Base-by-base conservation (phyloP, 2,797 vertebrate genomes). In the Rhinophrynus dorsalis region DNA sequence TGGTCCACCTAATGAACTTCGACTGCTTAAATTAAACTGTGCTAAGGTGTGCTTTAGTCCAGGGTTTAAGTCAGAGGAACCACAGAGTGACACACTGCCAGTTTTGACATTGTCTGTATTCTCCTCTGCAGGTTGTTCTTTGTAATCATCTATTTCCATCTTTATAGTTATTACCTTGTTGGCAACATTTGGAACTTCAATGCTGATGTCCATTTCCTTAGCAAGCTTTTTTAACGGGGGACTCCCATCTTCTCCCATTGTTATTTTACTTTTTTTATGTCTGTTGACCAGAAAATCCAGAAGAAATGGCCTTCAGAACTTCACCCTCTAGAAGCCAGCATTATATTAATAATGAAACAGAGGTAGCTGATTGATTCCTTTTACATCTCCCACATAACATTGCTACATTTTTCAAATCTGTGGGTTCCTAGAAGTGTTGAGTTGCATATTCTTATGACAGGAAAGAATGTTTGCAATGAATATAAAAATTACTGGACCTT, bases 1-100 rank as follows among this genome's bases (percentile, higher is more conserved):
- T 0, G 97, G 97, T 54, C 97, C 97, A 63, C 97, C 97, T 11
- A 99, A 83, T 0, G 97, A 99, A 79, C 95, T 98, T 90, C 97
- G 95, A 82, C 97, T 99, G 89, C 97, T 99, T 21, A 99, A 87
- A 51, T 96, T 96, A 84, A 99, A 99, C 83, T 99, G 96, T 73
- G 96, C 96, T 84, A 99, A 81, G 0, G 97, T 99, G 84, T 98
- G 96, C 78, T 99, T 98, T 78, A 99, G 90, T 73, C 94, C 97
- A 3, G 97, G 96, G 81, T 96, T 98, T 81, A 98, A 86, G 84
- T 93, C 93, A 79, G 97, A 87, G 78, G 94, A 92, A 82, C 96
- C 95, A 58, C 87, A 84, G 26, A 86, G 81, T 1, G 91, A 84
- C 66, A 84, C 29, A 17, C 83, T 75, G 29, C 88, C 90, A 70